phyloP scores from a whole-genome alignment of 2,797 vertebrate species.

The Trachops cirrhosus region DNA sequence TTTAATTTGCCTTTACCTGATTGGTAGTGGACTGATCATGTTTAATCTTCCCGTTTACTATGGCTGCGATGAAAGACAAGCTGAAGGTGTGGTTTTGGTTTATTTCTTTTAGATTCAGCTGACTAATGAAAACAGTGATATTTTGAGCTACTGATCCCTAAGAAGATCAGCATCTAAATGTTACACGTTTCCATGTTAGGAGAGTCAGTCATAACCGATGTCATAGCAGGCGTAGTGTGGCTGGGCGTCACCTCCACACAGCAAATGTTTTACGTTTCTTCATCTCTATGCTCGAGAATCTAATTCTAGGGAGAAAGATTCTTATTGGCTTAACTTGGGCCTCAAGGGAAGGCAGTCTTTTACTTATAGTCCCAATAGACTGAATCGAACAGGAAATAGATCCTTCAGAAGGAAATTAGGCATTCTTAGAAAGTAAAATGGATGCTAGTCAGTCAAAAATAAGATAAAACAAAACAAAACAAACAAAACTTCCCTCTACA shows the following conservation, averaged over 20 bases:
- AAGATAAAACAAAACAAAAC: neutral
- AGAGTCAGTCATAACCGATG: neutral
- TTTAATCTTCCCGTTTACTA: neutral
- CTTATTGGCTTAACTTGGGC: neutral
- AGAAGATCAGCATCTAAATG: neutral
- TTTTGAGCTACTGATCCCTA: neutral
- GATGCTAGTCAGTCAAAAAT: neutral
- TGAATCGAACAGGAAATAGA: neutral
- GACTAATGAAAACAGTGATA: neutral
- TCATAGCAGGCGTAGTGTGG: neutral
- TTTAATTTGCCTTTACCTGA: neutral
- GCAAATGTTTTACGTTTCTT: neutral
- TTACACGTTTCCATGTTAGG: neutral
- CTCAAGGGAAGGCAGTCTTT: neutral
- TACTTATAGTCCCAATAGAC: neutral
- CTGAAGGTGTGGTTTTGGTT: neutral
- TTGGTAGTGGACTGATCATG: neutral
- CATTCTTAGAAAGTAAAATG: conserved; percentile 4
- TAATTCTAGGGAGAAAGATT: conserved; percentile 12
- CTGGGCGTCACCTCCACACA: neutral
- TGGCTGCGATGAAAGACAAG: neutral
- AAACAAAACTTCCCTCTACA: neutral
- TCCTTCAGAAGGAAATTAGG: conserved; percentile 17
- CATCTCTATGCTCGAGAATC: neutral
- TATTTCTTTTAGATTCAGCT: neutral